phyloP scores from a whole-genome alignment of 92 coral and sea anemone species.

The Actinostola sp. region DNA sequence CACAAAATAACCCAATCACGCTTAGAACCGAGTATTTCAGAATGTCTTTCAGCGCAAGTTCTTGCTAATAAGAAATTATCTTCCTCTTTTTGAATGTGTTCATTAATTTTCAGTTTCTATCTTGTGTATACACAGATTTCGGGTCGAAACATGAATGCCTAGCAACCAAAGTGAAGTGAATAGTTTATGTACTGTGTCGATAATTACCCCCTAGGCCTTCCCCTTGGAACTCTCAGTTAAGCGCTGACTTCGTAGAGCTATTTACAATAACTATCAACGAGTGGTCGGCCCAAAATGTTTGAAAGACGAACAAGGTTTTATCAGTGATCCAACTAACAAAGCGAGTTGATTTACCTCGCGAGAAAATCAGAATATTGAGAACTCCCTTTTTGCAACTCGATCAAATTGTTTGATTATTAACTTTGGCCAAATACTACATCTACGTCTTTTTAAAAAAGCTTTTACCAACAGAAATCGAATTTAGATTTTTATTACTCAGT shows the following conservation, averaged over 20 bases:
- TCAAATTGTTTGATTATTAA: neutral
- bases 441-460: neutral
- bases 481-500: neutral
- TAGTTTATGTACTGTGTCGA: neutral
- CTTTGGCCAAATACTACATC: neutral
- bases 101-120: conserved; percentile 12
- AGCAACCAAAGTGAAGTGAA: conserved; percentile 14
- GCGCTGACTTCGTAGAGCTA: too few species aligned
- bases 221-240: neutral
- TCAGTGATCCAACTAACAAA: too few species aligned
- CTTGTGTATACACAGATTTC: conserved; percentile 17
- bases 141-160: conserved; percentile 8
- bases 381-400: neutral
- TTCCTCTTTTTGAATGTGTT: conserved; percentile 3
- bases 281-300: too few species aligned
- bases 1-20: neutral
- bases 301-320: too few species aligned
- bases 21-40: neutral
- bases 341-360: too few species aligned
- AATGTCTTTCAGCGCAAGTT: neutral
- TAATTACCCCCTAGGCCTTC: neutral
- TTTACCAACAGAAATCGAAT: conserved; percentile 2
- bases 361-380: neutral
- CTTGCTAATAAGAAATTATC: conserved; percentile 1
- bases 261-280: too few species aligned